Base-by-base conservation (phyloP, 2,113 vertebrate genomes). In the Lutjanus erythropterus region DNA sequence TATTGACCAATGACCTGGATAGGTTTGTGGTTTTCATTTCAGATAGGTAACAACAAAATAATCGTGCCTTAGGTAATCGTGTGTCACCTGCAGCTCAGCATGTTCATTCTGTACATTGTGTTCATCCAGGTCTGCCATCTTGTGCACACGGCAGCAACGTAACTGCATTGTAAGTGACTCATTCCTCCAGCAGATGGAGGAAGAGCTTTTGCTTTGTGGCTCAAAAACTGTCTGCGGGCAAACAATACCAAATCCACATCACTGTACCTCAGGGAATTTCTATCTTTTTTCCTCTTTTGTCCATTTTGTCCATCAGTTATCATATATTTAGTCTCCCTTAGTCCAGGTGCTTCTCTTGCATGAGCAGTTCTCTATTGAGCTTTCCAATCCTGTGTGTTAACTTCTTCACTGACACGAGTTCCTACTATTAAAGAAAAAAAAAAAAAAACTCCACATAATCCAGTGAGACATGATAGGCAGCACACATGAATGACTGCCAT, bases 181-280 rank as follows among this genome's bases (percentile, higher is more conserved):
- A 9, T 61, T 73, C 53, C 3, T 50, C 91, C 92, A 91, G 87
- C 78, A 92, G 92, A 88, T 81, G 91, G 92, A 33, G 85, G 66
- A 21, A 88, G 74, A 89, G 72, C 37, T 44, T 77, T 83, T 79
- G 6, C 37, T 81, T 46, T 58, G 55, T 29, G n/a, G 3, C 29
- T 84, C 11, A 37, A 8, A 18, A 58, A 56, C 23, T 18, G 33
- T 29, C 50, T 25, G 25, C 21, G 31, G 33, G 39, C 23, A 31
- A 60, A 44, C 4, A 14, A 67, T 52, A 47, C 41, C 49, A 56
- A 62, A 86, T 46, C 33, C 53, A 64, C 21, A 75, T 55, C 42
- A 52, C n/a, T 42, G 33, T n/a, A 23, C 50, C 61, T 33, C 53
- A 18, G 50, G 71, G 53, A 65, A 73, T 80, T 52, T 81, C 73